phyloP scores from a whole-genome alignment of 2,888 invertebrate genomes.

The Rhingia campestris region DNA sequence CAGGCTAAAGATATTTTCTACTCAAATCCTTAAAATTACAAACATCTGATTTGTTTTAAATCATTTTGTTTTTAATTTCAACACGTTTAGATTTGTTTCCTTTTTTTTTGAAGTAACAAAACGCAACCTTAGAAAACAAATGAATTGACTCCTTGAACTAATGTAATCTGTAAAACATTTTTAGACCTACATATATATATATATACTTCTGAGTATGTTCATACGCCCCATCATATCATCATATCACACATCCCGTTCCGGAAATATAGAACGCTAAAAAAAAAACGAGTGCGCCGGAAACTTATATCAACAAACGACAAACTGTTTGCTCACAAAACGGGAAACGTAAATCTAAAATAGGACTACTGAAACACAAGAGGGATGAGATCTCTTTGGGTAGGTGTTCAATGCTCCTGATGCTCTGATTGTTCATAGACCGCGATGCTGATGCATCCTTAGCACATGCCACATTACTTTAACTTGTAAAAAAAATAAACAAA shows the following conservation, averaged over 20 bases:
- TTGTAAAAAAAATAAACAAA: conserved; percentile 14
- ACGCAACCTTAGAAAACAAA: no score
- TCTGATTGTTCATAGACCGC: conserved; percentile 29
- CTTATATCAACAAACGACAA: conserved; percentile 35
- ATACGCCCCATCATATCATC: conserved; percentile 11
- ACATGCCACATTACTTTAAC: conserved; percentile 51
- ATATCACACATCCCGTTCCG: conserved; percentile 34
- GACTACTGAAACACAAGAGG: conserved; percentile 44
- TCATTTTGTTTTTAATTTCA: no score
- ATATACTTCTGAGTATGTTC: no score
- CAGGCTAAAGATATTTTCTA: no score
- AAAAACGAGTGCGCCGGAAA: conserved; percentile 58
- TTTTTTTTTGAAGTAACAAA: no score
- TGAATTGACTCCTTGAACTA: no score
- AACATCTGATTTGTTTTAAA: no score
- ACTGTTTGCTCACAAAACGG: conserved; percentile 57
- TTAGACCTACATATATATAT: no score
- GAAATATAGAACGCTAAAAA: conserved; percentile 30
- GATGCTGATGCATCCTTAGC: conserved; percentile 44
- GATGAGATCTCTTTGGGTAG: conserved; percentile 44
- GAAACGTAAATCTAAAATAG: conserved; percentile 65
- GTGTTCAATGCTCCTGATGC: conserved; percentile 8
- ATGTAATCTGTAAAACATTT: no score
- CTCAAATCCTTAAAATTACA: no score
- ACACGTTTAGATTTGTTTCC: no score